phyloP scores from a whole-genome alignment of 2,113 vertebrate genomes.

The Pedionomus torquatus region DNA sequence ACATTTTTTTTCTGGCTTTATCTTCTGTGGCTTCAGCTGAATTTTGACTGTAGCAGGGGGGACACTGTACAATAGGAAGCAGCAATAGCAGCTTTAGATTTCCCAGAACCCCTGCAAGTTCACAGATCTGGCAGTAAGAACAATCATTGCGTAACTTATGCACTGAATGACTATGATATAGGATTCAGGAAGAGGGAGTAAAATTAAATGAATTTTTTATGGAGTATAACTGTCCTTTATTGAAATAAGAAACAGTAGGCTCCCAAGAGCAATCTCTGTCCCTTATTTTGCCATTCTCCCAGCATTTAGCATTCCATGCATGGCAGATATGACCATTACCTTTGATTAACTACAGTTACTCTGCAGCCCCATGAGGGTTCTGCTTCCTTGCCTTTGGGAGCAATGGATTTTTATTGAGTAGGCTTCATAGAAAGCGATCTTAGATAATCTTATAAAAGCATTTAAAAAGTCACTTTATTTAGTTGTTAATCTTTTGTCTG shows the following conservation, averaged over 20 bases:
- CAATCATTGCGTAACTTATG: background rate
- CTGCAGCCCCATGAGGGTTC: background rate
- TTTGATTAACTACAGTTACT: conserved; percentile 29
- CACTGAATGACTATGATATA: background rate
- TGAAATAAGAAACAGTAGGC: conserved; percentile 11
- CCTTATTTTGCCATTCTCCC: background rate
- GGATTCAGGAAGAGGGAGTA: background rate
- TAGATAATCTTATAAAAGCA: conserved; percentile 7
- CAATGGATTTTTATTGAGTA: background rate
- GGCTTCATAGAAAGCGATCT: background rate
- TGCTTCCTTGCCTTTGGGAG: conserved; percentile 11
- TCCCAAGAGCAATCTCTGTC: background rate
- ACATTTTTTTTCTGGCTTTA: background rate
- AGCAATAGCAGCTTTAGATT: background rate
- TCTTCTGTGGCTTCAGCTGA: background rate
- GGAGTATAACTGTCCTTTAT: background rate
- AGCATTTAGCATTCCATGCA: background rate
- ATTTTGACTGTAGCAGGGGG: background rate
- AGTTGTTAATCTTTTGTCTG: background rate
- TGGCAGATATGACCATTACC: background rate
- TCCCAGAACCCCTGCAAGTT: background rate
- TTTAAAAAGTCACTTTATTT: background rate
- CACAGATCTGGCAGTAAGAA: background rate
- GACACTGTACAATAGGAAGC: background rate
- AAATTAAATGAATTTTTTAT: conserved; percentile 22